Base-by-base conservation (phyloP, 64 coral and sea anemone genomes). In the Stichodactyla mertensii region DNA sequence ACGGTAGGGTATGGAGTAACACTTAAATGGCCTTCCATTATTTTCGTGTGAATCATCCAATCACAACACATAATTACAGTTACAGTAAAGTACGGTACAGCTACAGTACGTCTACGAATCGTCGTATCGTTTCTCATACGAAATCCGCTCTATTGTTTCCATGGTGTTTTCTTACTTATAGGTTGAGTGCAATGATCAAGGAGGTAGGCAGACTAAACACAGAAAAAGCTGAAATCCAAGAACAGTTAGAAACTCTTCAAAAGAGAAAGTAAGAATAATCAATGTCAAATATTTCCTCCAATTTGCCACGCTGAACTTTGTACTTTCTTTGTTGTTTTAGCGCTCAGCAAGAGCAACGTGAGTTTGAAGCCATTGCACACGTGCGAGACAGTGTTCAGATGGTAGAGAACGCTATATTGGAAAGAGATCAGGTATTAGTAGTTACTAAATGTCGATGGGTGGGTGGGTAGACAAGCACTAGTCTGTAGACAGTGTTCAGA, bases 341-440 rank as follows among this genome's bases (percentile, higher is more conserved):
- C 84, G 23, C 83, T 16, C 88, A 95, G 57, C 90, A 90, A 80
- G 93, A 95, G 77, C 85, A 92, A 28, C 80, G 93, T 20, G 97
- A 95, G 52, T 95, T 94, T 66, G 97, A 99, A 55, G 97, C 97
- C 10, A 92, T 92, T 67, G 27, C 91, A 0, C 97, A 99, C 27
- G 97, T 99, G 52, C 86, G 90, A 52, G 97, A 99, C 80, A 99
- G 97, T 55, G 91, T 95, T 11, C 97, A 99, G 90, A 84, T 99
- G 90, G 97, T 99, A 55, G 97, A 99, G 79, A 99, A 95, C 85
- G 97, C 97, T 10, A 86, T 99, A 56, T 78, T 99, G 19, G 97
- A 99, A 64, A 89, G 97, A 86, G 97, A 99, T 19, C 97, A 99
- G 97, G 97, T 99, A 83, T 57, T 51, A 58, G 9, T 11, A 58